Evolutionary conservation across 1,140 invertebrate genomes (phyloP).

Genomic region (Cepaea nemoralis): DNA sequence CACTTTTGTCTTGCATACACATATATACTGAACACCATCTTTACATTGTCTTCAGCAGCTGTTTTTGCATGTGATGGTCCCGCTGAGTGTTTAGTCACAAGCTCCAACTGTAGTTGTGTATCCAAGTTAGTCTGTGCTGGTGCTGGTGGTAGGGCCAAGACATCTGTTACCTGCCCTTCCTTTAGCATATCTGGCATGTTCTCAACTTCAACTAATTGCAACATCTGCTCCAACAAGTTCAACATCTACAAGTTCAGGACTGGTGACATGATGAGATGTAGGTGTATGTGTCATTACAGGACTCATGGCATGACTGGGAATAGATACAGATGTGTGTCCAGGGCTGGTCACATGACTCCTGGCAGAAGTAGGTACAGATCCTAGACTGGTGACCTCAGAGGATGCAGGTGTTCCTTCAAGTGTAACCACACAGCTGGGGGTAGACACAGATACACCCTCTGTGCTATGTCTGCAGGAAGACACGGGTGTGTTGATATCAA

Average conservation of each 20-base stretch:
- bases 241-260: background rate
- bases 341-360: background rate
- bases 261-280: too few species aligned
- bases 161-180: background rate
- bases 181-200: background rate
- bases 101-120: background rate
- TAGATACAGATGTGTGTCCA: background rate
- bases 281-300: background rate
- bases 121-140: background rate
- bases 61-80: too few species aligned
- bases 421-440: too few species aligned
- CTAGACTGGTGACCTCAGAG: too few species aligned
- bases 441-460: too few species aligned
- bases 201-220: background rate
- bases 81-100: background rate
- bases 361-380: too few species aligned
- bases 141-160: background rate
- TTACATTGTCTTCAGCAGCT: too few species aligned
- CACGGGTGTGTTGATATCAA: too few species aligned
- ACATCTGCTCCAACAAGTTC: background rate
- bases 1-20: too few species aligned
- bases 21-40: too few species aligned
- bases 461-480: too few species aligned
- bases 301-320: background rate
- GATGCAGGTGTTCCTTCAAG: too few species aligned